phyloP scores from a whole-genome alignment of 2,113 vertebrate genomes.

The Elephantulus edwardii region DNA sequence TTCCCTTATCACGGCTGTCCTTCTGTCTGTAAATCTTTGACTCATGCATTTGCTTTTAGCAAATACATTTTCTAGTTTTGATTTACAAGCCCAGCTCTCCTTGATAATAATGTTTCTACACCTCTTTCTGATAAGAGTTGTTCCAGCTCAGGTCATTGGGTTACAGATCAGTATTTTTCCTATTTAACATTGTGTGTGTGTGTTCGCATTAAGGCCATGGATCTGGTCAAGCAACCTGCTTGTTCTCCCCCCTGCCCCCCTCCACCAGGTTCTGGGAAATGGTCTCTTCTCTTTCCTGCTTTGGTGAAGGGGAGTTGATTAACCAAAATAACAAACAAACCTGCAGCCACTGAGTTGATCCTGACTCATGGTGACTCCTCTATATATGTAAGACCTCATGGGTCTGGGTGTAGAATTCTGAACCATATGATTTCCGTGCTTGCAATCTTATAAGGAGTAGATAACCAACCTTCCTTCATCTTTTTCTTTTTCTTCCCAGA shows the following conservation, averaged over 20 bases:
- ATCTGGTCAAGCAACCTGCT: neutral
- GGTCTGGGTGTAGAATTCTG: neutral
- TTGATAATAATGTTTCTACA: conserved; percentile 55
- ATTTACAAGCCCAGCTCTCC: conserved; percentile 76
- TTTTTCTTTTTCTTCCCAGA: too few relatives aligned
- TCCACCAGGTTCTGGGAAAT: neutral
- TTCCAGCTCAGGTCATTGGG: neutral
- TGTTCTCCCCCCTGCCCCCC: neutral
- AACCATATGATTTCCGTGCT: neutral
- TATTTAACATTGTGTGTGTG: neutral
- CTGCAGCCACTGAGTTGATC: neutral
- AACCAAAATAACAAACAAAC: neutral
- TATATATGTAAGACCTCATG: neutral
- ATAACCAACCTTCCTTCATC: too few relatives aligned
- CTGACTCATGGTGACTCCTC: neutral
- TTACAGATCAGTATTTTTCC: neutral
- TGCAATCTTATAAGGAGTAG: neutral
- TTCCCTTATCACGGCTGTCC: conserved; percentile 65
- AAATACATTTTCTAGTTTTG: conserved; percentile 77
- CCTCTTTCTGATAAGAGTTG: conserved; percentile 55
- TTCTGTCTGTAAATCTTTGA: conserved; percentile 63
- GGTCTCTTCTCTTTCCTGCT: neutral
- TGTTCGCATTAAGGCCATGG: neutral
- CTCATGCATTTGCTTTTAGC: conserved; percentile 65
- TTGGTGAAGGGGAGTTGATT: neutral